Base-by-base conservation (phyloP, 2,113 vertebrate species). In the Paradoxurus hermaphroditus region DNA sequence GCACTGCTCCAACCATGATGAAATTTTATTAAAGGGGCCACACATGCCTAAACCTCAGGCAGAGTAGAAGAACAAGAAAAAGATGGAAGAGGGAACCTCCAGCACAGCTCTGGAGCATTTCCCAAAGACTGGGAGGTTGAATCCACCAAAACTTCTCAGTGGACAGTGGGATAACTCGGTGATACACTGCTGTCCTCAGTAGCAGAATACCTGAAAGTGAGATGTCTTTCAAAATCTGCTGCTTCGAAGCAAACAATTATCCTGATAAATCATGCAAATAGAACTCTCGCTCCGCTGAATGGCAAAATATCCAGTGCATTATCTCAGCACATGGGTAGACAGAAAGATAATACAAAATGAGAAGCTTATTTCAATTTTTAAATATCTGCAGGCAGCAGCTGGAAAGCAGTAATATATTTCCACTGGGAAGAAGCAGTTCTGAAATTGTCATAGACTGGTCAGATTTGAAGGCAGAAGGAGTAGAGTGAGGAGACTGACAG, bases 201-300 rank as follows among this genome's bases (percentile, higher is more conserved):
- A 87, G n/a, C 84, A 75, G 36, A 59, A 16, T 79, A 92, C 73
- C 65, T 87, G 29, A 7, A 90, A 94, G 88, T 53, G 59, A 94
- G 92, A 96, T 29, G 25, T 95, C 77, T 86, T 90, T 87, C 94
- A 81, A 85, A 11, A 56, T 59, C 63, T 93, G 86, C 41, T 92
- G 13, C 75, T 96, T 90, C 84, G 90, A 89, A 96, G 63, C 84
- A 94, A 96, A 96, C 87, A 96, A 97, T 96, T 81, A 72, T 89
- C 75, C 79, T 95, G 83, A 86, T 84, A 97, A 97, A 77, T 89
- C 90, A 97, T 70, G 59, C 85, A 93, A 91, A 84, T 4, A 90
- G 31, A 96, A 95, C 49, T 96, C 62, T 51, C 78, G 62, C 67
- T 93, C 90, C 84, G 49, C 18, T 34, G 41, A 91, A 93, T 73